phyloP scores from a whole-genome alignment of 2,888 invertebrate species.

The Melinopterus prodromus region DNA sequence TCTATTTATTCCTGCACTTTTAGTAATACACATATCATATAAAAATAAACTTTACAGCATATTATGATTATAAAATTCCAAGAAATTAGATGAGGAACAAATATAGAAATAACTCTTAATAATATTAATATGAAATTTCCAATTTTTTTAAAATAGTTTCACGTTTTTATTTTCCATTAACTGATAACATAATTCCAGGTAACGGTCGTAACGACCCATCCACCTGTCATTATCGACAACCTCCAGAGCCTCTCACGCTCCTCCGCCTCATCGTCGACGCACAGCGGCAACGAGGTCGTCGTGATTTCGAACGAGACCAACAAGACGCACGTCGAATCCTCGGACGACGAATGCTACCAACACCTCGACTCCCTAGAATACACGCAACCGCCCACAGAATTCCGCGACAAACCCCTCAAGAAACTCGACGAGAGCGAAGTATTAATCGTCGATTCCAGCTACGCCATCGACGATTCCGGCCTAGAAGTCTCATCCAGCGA shows the following conservation, averaged over 20 bases:
- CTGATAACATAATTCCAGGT: slow-evolving; percentile 62
- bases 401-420: slow-evolving; percentile 62
- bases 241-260: slow-evolving; percentile 62
- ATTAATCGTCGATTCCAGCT: slow-evolving; percentile 77
- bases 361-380: slow-evolving; percentile 80
- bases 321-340: slow-evolving; percentile 72
- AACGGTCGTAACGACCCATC: slow-evolving; percentile 86
- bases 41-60: no score
- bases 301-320: slow-evolving; percentile 81
- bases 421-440: slow-evolving; percentile 89
- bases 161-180: neutral
- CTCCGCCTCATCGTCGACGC: slow-evolving; percentile 49
- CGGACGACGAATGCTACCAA: slow-evolving; percentile 65
- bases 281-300: slow-evolving; percentile 74
- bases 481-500: slow-evolving; percentile 65
- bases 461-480: slow-evolving; percentile 72
- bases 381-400: slow-evolving; percentile 57
- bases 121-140: neutral
- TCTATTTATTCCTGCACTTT: no score
- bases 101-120: neutral
- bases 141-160: neutral
- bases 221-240: slow-evolving; percentile 77
- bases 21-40: no score
- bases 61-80: no score
- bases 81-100: no score